Percentiles rank a stretch among this genome's conserved stretches.
These are phyloP conservation scores for Carabus problematicus DNA, from an alignment of 2,888 invertebrate species.

Conservation along the genomic window DNA sequence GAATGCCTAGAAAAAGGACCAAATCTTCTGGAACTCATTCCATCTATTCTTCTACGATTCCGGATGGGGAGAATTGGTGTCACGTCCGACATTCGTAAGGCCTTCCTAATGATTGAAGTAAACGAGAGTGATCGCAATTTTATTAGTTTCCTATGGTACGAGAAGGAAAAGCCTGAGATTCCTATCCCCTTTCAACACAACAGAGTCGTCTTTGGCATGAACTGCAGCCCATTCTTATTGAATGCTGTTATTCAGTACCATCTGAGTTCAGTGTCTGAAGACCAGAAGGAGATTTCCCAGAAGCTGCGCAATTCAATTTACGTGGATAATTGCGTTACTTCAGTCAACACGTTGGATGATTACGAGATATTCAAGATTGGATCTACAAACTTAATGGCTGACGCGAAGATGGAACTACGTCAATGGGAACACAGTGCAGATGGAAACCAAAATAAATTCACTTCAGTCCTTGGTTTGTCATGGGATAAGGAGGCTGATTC, in stretches of 20 bases:
- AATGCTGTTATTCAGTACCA: background rate
- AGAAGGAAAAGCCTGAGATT: conserved; percentile 21
- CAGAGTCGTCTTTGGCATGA: conserved; percentile 44
- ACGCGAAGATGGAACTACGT: conserved; percentile 22
- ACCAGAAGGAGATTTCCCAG: background rate
- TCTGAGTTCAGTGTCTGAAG: too few species aligned
- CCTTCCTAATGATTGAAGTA: conserved; percentile 49
- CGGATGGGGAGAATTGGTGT: conserved; percentile 45
- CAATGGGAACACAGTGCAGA: conserved; percentile 23
- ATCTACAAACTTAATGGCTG: conserved; percentile 28
- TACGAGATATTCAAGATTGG: conserved; percentile 10
- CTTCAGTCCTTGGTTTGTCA: conserved; percentile 16
- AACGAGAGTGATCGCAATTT: conserved; percentile 46
- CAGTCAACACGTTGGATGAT: conserved; percentile 2
- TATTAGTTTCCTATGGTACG: conserved; percentile 49
- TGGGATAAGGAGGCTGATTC: conserved; percentile 25
- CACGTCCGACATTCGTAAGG: conserved; percentile 48
- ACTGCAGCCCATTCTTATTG: too few species aligned
- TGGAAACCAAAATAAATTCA: too few species aligned
- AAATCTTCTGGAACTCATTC: conserved; percentile 48
- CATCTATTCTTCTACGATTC: conserved; percentile 44
- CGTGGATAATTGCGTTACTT: conserved; percentile 27
- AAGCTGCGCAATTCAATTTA: conserved; percentile 43
- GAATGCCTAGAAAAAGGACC: conserved; percentile 50
- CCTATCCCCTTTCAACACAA: conserved; percentile 17